These are phyloP conservation scores for Asarcornis scutulata DNA, from an alignment of 2,113 vertebrate species.

Conservation along the genomic window DNA sequence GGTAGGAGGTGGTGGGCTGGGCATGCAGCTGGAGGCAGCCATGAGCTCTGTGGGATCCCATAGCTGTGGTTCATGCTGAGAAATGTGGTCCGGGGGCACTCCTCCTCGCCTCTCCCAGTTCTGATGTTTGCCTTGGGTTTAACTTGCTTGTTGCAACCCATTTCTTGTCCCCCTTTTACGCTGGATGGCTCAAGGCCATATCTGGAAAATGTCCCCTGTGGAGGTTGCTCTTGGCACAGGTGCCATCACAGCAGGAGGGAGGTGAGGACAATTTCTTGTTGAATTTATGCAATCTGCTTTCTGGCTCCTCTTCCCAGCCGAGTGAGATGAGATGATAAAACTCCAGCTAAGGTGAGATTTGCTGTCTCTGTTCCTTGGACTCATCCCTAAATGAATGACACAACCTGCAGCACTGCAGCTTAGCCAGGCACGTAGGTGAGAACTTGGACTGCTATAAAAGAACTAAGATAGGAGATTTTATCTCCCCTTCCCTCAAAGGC, in stretches of 20 bases:
- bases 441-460: constrained; percentile 2
- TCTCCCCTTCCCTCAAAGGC: background rate
- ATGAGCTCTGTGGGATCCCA: background rate
- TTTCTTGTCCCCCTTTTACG: background rate
- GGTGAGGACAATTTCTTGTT: background rate
- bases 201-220: background rate
- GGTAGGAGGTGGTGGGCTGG: background rate
- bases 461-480: background rate
- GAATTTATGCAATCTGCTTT: background rate
- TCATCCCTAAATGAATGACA: background rate
- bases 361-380: background rate
- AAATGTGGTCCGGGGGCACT: background rate
- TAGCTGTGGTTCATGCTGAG: background rate
- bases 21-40: no score
- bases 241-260: accelerated
- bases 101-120: background rate
- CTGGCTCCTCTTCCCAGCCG: background rate
- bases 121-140: background rate
- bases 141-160: accelerated
- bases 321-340: background rate
- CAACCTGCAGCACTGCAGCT: background rate
- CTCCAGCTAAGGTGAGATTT: background rate
- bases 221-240: background rate
- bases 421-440: background rate
- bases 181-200: background rate